phyloP scores from a whole-genome alignment of 2,888 invertebrate species.

The Drosophila mettleri region DNA sequence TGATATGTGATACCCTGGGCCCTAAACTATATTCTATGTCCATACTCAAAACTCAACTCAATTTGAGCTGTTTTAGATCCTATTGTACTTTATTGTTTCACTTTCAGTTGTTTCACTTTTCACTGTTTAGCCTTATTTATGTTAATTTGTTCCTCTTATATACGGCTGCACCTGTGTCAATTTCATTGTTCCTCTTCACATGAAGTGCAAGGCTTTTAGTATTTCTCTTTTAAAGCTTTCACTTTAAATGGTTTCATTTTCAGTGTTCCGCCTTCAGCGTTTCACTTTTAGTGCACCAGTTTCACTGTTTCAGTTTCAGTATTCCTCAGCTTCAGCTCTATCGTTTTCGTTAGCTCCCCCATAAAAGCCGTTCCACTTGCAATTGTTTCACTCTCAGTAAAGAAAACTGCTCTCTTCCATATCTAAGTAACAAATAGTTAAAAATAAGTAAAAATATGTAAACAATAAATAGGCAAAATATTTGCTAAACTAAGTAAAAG shows the following conservation, averaged over 20 bases:
- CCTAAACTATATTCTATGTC: neutral
- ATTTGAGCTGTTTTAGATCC: too few relatives aligned
- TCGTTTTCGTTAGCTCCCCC: neutral
- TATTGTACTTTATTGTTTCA: neutral
- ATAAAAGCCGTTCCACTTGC: neutral
- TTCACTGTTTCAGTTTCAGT: neutral
- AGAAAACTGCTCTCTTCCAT: slow-evolving; percentile 63
- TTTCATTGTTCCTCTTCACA: too few relatives aligned
- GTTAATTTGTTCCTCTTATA: too few relatives aligned
- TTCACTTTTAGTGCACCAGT: neutral
- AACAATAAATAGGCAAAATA: slow-evolving; percentile 47
- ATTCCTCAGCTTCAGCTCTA: neutral
- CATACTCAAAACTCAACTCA: too few relatives aligned
- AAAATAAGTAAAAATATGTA: slow-evolving; percentile 45
- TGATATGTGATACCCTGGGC: slow-evolving; percentile 59
- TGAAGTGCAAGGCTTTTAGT: too few relatives aligned
- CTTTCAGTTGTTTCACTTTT: neutral
- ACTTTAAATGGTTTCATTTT: neutral
- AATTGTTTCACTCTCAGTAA: neutral
- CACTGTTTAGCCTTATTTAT: too few relatives aligned
- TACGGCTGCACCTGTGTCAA: too few relatives aligned
- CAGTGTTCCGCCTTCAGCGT: neutral
- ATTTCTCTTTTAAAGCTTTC: neutral
- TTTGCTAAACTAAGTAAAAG: slow-evolving; percentile 45
- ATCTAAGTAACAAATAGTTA: slow-evolving; percentile 40